Conservation (phyloP, 2,888 invertebrate species). For the Limnephilus lunatus region DNA sequence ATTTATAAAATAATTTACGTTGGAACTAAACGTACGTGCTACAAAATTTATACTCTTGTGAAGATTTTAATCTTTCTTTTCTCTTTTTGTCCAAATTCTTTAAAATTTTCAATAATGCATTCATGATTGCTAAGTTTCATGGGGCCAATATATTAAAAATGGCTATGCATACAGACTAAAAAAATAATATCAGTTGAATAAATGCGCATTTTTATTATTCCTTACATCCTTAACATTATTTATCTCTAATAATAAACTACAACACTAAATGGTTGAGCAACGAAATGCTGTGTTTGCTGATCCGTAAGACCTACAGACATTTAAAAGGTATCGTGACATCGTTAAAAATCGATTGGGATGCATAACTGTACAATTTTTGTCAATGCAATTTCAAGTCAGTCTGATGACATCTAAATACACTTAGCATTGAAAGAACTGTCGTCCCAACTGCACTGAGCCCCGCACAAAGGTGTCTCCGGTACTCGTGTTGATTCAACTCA, state of each 20-base stretch:
- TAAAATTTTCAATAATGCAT: too few relatives aligned
- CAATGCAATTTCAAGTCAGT: constrained; percentile 42
- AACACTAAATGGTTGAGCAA: neutral
- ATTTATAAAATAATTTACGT: too few relatives aligned
- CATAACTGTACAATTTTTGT: neutral
- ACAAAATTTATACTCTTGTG: too few relatives aligned
- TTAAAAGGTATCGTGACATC: neutral
- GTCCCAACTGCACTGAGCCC: constrained; percentile 8
- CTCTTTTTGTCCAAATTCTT: too few relatives aligned
- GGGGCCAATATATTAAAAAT: too few relatives aligned
- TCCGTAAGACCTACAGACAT: neutral
- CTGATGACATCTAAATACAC: constrained; percentile 26
- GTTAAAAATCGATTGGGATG: constrained; percentile 31
- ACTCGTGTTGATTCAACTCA: constrained; percentile 38
- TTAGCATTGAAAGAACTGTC: neutral
- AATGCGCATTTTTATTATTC: neutral
- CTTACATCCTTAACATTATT: too few relatives aligned
- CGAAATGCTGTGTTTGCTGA: neutral
- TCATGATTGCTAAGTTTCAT: too few relatives aligned
- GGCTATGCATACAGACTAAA: too few relatives aligned
- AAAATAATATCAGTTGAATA: neutral
- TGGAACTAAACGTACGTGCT: too few relatives aligned
- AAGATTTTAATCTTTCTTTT: too few relatives aligned
- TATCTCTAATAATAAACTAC: neutral
- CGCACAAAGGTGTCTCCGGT: constrained; percentile 36